phyloP scores from a whole-genome alignment of 2,113 vertebrate genomes.

The Seriola rivoliana region DNA sequence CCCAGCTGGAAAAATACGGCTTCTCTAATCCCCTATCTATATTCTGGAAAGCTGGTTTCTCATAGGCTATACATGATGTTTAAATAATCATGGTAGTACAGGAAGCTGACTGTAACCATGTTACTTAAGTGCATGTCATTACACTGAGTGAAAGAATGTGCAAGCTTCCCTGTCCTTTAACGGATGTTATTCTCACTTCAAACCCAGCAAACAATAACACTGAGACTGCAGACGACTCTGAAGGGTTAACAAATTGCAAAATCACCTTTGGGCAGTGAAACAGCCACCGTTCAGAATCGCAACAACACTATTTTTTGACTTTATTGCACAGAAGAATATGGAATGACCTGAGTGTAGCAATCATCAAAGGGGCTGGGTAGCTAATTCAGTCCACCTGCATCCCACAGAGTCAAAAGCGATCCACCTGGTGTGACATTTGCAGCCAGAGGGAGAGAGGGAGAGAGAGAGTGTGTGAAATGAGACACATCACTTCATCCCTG shows the following conservation, averaged over 20 bases:
- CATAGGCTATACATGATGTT: background rate
- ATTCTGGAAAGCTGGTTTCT: background rate
- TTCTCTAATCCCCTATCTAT: background rate
- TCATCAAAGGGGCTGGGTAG: constrained; percentile 55
- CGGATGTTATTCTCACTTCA: background rate
- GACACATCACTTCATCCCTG: constrained; percentile 3
- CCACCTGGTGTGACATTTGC: constrained; percentile 64
- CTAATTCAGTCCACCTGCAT: constrained; percentile 40
- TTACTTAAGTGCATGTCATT: background rate
- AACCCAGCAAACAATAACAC: background rate
- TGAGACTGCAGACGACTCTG: background rate
- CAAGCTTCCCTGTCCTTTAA: background rate
- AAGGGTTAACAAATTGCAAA: background rate
- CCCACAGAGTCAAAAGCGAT: constrained; percentile 62
- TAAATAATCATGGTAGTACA: background rate
- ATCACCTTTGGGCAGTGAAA: background rate
- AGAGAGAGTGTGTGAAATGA: constrained; percentile 18
- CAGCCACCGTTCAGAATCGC: background rate
- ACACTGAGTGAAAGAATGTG: background rate
- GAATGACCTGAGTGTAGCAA: background rate
- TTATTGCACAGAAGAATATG: constrained; percentile 5
- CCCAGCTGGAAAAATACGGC: background rate
- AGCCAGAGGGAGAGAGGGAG: constrained; percentile 23
- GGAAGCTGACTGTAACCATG: background rate
- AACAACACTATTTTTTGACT: background rate